Conservation (phyloP, 2,888 invertebrate species). For the Hetaerina titia region DNA sequence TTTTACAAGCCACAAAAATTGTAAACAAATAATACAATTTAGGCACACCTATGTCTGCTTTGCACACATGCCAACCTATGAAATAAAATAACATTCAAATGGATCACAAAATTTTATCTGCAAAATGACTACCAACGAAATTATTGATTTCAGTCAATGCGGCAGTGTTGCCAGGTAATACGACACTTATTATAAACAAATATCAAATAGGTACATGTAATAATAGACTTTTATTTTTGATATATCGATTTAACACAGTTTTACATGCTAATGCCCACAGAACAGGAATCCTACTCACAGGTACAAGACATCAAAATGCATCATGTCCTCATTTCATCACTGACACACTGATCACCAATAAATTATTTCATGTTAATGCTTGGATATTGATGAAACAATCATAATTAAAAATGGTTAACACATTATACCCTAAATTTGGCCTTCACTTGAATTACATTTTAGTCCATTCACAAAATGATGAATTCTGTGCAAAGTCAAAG, state of each 20-base stretch:
- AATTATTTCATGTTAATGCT: slow-evolving; percentile 44
- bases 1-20: slow-evolving; percentile 26
- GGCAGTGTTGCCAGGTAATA: background rate
- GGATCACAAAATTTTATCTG: background rate
- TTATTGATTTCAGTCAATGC: background rate
- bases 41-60: background rate
- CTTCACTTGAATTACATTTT: background rate
- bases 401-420: background rate
- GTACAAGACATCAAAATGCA: slow-evolving; percentile 62
- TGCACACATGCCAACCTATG: slow-evolving; percentile 1
- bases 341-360: slow-evolving; percentile 60
- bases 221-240: slow-evolving; percentile 57
- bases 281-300: slow-evolving; percentile 66
- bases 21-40: slow-evolving; percentile 13
- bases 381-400: slow-evolving; percentile 1
- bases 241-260: slow-evolving; percentile 59
- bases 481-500: slow-evolving; percentile 42
- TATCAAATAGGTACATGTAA: slow-evolving; percentile 33
- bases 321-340: slow-evolving; percentile 47
- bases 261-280: slow-evolving; percentile 63
- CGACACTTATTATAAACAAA: background rate
- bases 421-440: background rate
- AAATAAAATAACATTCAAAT: background rate
- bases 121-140: background rate
- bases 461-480: background rate